Conservation (phyloP, 2,113 vertebrate genomes). For the cat (Felis catus) region F.catus_Fca126_mat1.0 CM031419.1:11126501-11127000, state of each 20-base stretch:
- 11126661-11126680: background rate
- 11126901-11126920: constrained; percentile 73
- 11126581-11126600: background rate
- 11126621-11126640: background rate
- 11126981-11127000: accelerated
- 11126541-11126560: background rate
- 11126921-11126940: background rate
- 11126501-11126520: background rate
- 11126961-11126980: too few species aligned
- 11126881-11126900: constrained; percentile 57
- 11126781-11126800: constrained; percentile 62
- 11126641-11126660: background rate
- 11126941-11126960: background rate
- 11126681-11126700: background rate
- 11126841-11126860: constrained; percentile 62
- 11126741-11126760: background rate
- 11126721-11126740: background rate
- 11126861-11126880: constrained; percentile 64
- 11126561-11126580: background rate
- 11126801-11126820: constrained; percentile 42
- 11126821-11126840: constrained; percentile 70
- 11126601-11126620: background rate
- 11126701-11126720: background rate
- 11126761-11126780: background rate
- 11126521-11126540: background rate